Percentiles rank a stretch among this genome's conserved stretches.
phyloP scores from a whole-genome alignment of 2,113 vertebrate species.

The Anhinga anhinga region DNA sequence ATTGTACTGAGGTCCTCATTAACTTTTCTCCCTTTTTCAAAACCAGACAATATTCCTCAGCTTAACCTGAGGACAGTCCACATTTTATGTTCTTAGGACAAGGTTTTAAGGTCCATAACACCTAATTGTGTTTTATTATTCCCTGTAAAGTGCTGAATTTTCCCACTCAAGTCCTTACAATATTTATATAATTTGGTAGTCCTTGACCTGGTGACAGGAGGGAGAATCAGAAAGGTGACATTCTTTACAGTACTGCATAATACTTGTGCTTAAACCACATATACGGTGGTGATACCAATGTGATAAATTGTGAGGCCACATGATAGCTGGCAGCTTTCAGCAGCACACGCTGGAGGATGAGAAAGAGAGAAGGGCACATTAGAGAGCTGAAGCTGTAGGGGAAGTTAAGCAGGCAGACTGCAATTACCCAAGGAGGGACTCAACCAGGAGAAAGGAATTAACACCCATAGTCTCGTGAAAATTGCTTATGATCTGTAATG shows the following conservation, averaged over 20 bases:
- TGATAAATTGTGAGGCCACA: not conserved
- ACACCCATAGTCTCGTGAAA: constrained; percentile 39
- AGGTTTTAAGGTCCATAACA: not conserved
- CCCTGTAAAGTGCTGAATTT: not conserved
- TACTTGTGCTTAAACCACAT: not conserved
- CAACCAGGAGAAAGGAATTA: constrained; percentile 51
- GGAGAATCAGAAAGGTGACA: not conserved
- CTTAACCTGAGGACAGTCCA: not conserved
- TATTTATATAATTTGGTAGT: not conserved
- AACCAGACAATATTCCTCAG: not conserved
- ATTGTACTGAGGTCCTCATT: not conserved
- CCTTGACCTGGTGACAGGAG: not conserved
- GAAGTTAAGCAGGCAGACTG: constrained; percentile 14
- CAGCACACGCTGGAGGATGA: not conserved
- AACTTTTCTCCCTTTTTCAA: not conserved
- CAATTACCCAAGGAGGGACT: not conserved
- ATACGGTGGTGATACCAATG: not conserved
- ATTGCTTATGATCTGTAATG: constrained; percentile 40
- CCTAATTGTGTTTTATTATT: not conserved
- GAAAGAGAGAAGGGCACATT: not conserved
- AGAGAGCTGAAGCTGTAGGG: constrained; percentile 2
- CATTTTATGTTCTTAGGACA: not conserved
- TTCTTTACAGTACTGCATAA: not conserved
- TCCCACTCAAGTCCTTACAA: not conserved
- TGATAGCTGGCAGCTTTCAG: not conserved